Percentiles rank a stretch among this genome's conserved stretches.
These are phyloP conservation scores for Hipposideros larvatus DNA, from an alignment of 2,797 vertebrate species.

Conservation along the genomic window DNA sequence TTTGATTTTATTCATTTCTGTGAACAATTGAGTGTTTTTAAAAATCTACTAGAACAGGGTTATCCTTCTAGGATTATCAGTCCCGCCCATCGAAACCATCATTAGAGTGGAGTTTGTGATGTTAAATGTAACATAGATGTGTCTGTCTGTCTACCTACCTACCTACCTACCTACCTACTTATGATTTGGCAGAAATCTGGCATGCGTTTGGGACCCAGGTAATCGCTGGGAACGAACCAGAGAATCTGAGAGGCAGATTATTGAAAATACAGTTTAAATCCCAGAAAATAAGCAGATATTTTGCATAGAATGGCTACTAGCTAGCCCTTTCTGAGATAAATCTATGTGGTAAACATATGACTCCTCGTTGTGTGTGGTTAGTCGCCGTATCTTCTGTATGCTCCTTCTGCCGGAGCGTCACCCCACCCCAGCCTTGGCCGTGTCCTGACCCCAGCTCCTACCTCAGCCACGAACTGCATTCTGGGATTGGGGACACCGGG, in stretches of 20 bases:
- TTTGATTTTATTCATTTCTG: not conserved
- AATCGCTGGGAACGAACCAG: not conserved
- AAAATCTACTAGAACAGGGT: not conserved
- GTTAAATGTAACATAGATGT: not conserved
- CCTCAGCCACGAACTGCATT: not conserved
- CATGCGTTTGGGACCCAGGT: not conserved
- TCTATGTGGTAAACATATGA: not conserved
- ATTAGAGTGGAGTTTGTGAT: not conserved
- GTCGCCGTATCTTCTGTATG: not conserved
- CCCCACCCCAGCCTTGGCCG: not conserved
- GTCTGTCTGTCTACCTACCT: not conserved
- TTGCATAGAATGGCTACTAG: not conserved
- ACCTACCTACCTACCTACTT: not conserved
- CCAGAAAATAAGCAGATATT: constrained; percentile 9
- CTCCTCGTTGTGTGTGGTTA: not conserved
- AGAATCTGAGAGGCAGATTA: not conserved
- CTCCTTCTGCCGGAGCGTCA: not conserved
- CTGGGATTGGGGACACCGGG: not conserved
- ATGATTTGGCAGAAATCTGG: constrained; percentile 15
- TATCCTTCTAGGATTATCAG: not conserved
- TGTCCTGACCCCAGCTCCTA: not conserved
- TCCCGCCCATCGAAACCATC: not conserved
- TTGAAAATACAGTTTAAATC: not conserved
- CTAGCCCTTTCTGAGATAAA: not conserved
- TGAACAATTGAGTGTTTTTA: not conserved